A percentile compares a stretch with the other conserved stretches of the same genome.
These are phyloP conservation scores for Heloderma charlesbogerti DNA, from an alignment of 2,113 vertebrate genomes.

Conservation along the genomic window DNA sequence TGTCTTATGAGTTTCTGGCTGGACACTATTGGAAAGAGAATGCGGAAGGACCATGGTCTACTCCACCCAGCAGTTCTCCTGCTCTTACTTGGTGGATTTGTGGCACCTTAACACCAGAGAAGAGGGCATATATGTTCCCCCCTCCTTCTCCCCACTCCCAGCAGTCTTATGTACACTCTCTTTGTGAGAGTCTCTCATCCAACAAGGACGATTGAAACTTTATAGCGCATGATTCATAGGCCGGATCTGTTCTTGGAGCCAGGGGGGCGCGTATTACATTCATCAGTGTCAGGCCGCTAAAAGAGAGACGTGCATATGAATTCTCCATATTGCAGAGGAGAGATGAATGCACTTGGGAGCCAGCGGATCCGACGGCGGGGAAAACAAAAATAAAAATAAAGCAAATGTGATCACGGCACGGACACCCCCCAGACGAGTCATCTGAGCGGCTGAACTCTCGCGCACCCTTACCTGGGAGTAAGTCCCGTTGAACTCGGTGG, in stretches of 20 bases:
- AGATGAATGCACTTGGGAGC: slow-evolving; percentile 77
- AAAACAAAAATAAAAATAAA: not conserved
- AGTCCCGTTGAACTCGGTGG: not conserved
- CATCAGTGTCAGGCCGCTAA: slow-evolving; percentile 82
- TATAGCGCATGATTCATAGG: slow-evolving; percentile 80
- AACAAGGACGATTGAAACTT: slow-evolving; percentile 81
- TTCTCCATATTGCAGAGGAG: slow-evolving; percentile 70
- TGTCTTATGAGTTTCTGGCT: not conserved
- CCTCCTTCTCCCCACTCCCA: slow-evolving; percentile 1
- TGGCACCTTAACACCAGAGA: too few relatives aligned
- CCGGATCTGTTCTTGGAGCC: slow-evolving; percentile 68
- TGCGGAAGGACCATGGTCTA: not conserved
- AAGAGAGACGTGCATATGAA: slow-evolving; percentile 79
- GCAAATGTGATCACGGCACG: not conserved
- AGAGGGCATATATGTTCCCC: not conserved
- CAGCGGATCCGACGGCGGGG: slow-evolving; percentile 61
- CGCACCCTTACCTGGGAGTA: not conserved
- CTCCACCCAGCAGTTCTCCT: too few relatives aligned
- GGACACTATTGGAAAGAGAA: too few relatives aligned
- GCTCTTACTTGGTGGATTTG: not conserved
- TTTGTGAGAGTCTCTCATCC: slow-evolving; percentile 64
- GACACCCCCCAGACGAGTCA: not conserved
- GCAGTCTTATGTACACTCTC: not conserved
- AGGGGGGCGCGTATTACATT: slow-evolving; percentile 70
- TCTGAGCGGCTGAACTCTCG: not conserved